Conservation (phyloP, 2,888 invertebrate species). For the Cremastobaeus sp. region DNA sequence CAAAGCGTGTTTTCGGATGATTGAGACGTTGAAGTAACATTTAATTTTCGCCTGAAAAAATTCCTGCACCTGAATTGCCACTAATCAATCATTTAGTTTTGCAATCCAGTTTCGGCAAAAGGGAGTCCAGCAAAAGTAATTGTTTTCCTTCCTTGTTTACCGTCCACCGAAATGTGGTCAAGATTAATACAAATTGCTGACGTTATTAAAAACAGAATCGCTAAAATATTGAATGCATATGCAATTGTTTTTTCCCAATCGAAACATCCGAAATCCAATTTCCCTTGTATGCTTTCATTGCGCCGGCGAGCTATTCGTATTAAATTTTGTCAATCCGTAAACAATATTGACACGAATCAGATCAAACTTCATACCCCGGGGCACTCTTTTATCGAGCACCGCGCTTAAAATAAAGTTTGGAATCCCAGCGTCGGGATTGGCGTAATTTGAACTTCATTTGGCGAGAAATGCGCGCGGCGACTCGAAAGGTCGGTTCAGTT, state of each 20-base stretch:
- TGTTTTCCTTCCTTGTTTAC: not conserved
- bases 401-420: constrained; percentile 34
- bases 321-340: constrained; percentile 52
- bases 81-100: too few species aligned
- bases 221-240: constrained; percentile 22
- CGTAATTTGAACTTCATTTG: constrained; percentile 44
- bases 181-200: constrained; percentile 25
- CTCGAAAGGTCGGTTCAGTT: too few species aligned
- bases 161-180: constrained; percentile 16
- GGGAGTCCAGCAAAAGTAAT: too few species aligned
- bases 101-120: too few species aligned
- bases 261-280: constrained; percentile 27
- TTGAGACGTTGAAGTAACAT: constrained; percentile 24
- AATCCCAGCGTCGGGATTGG: too few species aligned
- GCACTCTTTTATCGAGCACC: constrained; percentile 19
- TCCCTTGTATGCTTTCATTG: constrained; percentile 39
- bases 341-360: constrained; percentile 43
- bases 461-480: constrained; percentile 55
- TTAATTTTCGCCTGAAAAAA: not conserved
- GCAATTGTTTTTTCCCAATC: constrained; percentile 51
- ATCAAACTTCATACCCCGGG: constrained; percentile 33
- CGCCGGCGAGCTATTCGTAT: constrained; percentile 41
- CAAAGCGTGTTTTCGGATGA: constrained; percentile 50
- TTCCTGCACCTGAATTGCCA: too few species aligned
- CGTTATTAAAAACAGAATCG: too few species aligned